Base-by-base conservation (phyloP, 2,888 invertebrate genomes). In the Pasiphila rectangulata region DNA sequence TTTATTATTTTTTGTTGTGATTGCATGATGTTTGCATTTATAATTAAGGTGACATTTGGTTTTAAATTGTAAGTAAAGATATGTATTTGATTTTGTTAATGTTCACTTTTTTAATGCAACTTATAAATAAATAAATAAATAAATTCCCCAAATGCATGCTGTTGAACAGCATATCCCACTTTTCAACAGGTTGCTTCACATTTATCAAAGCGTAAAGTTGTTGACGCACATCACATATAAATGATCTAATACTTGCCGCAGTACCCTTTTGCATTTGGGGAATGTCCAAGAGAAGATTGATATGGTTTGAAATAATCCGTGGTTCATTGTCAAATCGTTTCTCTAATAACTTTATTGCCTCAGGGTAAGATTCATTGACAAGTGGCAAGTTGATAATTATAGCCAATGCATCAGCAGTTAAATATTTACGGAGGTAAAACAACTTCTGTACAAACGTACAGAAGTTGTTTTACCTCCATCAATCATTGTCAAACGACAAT, bases 321-420 rank as follows among this genome's bases (percentile, higher is more conserved):
- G 20, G 5, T 20, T 20, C 7, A 7, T 20, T 20, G 7, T 20
- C 20, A 20, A 20, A 20, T 6, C 20, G 48, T 45, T 19, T 57
- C 47, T 3, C 45, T 44, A 20, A 20, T 20, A 20, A 20, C 34
- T 56, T 30, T 32, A 43, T 24, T 12, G 49, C 46, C 24, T 46
- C n/a, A 1, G 12, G 4, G 7, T 20, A 20, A 4, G 20, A 23
- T 7, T 23, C 7, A 23, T 23, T 23, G 5, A 23, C 23, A 4
- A 23, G 7, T 23, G 23, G 23, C 23, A 23, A 23, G 7, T 23
- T 23, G 23, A 23, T 7, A 9, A 23, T 23, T 3, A 23, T 9
- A 7, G 23, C 23, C 7, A 23, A 9, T 7, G 23, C 23, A 23
- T 23, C 23, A 9, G 5, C 23, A 7, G 23, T 23, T 23, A 23